phyloP scores from a whole-genome alignment of 2,113 vertebrate species.

The Lagopus muta region DNA sequence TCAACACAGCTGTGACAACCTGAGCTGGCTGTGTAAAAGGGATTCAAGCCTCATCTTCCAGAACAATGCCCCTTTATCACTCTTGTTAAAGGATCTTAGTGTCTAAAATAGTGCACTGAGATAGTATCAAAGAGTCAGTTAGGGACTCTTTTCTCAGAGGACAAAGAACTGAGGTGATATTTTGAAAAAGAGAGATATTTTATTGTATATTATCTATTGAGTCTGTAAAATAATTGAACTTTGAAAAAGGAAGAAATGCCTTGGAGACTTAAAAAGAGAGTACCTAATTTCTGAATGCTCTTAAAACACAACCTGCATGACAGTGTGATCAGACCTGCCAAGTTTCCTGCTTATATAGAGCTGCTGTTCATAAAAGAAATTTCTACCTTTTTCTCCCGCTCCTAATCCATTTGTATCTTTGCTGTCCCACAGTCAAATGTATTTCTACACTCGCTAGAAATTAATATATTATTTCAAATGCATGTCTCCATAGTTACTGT shows the following conservation, averaged over 20 bases:
- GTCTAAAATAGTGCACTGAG: background rate
- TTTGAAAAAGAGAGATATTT: background rate
- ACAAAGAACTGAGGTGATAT: background rate
- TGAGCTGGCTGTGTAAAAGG: background rate
- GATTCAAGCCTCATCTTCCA: background rate
- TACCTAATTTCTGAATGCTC: background rate
- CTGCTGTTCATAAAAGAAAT: background rate
- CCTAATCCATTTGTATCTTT: background rate
- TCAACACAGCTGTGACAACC: background rate
- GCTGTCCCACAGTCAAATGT: background rate
- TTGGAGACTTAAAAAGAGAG: background rate
- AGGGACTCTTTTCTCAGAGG: background rate
- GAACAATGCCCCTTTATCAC: background rate
- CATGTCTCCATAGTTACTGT: constrained; percentile 17
- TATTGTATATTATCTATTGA: background rate
- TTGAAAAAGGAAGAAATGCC: background rate
- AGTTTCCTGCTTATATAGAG: background rate
- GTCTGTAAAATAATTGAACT: background rate
- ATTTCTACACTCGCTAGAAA: background rate
- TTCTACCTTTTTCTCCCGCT: background rate
- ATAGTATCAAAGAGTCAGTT: background rate
- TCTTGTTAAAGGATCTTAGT: background rate
- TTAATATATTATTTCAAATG: background rate
- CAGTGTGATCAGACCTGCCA: background rate
- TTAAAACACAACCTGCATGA: background rate